Evolutionary conservation across 2,113 vertebrate genomes (phyloP).

Genomic region (Pseudonaja textilis): DNA sequence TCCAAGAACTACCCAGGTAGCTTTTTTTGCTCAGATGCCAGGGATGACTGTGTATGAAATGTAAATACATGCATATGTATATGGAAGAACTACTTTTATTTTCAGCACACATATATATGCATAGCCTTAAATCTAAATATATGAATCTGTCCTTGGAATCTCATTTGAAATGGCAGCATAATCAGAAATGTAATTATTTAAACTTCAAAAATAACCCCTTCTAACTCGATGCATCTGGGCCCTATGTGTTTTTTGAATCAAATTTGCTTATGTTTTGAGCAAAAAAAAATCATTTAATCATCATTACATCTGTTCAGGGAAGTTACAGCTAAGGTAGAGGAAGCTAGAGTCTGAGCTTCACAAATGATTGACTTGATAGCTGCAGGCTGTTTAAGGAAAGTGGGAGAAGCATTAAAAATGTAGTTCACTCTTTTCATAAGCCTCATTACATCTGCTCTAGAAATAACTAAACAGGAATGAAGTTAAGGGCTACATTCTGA

Average conservation of each 20-base stretch:
- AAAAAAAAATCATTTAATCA: conserved; percentile 41
- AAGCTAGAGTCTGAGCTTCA: conserved; percentile 18
- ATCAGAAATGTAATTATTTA: conserved; percentile 55
- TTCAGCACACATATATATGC: conserved; percentile 31
- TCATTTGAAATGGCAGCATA: conserved; percentile 48
- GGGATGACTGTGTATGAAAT: neutral
- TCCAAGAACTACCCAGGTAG: neutral
- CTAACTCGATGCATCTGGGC: conserved; percentile 46
- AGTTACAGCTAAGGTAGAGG: conserved; percentile 5
- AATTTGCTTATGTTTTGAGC: conserved; percentile 37
- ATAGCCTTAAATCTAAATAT: conserved; percentile 43
- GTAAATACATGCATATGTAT: conserved; percentile 37
- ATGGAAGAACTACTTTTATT: conserved; percentile 19
- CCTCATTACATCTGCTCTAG: neutral
- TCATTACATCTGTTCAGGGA: conserved; percentile 19
- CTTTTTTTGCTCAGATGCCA: conserved; percentile 6
- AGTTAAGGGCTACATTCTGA: neutral
- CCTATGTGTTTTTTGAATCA: conserved; percentile 41
- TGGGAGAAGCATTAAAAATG: conserved; percentile 9
- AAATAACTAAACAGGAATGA: neutral
- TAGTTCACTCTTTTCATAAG: neutral
- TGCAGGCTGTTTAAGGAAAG: neutral
- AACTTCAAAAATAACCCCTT: conserved; percentile 43
- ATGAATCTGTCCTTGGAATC: conserved; percentile 37
- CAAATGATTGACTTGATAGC: conserved; percentile 5